A percentile compares a stretch with the other conserved stretches of the same genome.
Evolutionary conservation across 2,888 invertebrate genomes (phyloP).

Genomic region (Nymphalis c-album): DNA sequence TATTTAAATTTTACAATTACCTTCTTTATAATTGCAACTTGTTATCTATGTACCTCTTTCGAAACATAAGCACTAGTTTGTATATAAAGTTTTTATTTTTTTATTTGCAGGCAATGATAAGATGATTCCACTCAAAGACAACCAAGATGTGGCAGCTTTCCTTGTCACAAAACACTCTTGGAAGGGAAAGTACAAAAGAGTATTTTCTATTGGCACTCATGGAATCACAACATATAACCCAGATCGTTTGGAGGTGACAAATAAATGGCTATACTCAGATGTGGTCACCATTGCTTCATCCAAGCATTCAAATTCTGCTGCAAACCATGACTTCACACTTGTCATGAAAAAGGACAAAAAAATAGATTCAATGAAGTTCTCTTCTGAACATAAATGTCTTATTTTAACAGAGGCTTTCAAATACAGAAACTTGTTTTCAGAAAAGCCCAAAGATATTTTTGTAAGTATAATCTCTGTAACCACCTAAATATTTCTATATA

Average conservation of each 20-base stretch:
- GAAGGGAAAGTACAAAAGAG: constrained; percentile 99
- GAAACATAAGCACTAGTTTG: neutral
- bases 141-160: constrained; percentile 97
- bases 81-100: neutral
- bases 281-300: constrained; percentile 86
- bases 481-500: neutral
- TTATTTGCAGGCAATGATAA: constrained; percentile 79
- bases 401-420: constrained; percentile 95
- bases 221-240: constrained; percentile 99
- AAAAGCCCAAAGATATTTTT: constrained; percentile 89
- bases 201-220: constrained; percentile 96
- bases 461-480: constrained; percentile 75
- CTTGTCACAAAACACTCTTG: constrained; percentile 98
- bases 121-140: constrained; percentile 93
- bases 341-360: constrained; percentile 95
- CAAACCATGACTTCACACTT: constrained; percentile 87
- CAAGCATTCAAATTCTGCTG: constrained; percentile 78
- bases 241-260: constrained; percentile 85
- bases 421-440: constrained; percentile 89
- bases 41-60: constrained; percentile 18
- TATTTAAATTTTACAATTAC: neutral
- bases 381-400: constrained; percentile 96
- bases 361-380: constrained; percentile 96
- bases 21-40: neutral
- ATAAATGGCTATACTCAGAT: constrained; percentile 94